Percentiles rank a stretch among this genome's conserved stretches.
Evolutionary conservation across 2,888 invertebrate species (phyloP).

Genomic region (Eupelmus urozonus): DNA sequence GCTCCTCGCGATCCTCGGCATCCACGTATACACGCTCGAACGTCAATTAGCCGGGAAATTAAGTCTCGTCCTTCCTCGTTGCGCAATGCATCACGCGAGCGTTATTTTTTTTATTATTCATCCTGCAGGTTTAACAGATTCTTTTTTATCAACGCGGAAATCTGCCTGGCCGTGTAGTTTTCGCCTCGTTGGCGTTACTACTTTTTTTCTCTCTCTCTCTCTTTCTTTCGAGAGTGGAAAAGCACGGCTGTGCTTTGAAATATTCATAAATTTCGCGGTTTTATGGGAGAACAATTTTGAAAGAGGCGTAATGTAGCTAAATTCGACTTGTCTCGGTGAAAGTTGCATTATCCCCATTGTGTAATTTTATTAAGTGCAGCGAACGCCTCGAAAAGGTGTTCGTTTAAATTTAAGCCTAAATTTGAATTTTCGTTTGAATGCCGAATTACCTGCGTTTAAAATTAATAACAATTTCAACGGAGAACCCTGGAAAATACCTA

Average conservation of each 20-base stretch:
- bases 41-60: slow-evolving; percentile 48
- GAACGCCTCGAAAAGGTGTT: neutral
- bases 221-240: too few relatives aligned
- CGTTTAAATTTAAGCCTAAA: too few relatives aligned
- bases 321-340: too few relatives aligned
- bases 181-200: neutral
- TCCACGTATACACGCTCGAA: slow-evolving; percentile 7
- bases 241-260: neutral
- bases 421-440: too few relatives aligned
- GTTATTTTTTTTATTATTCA: neutral
- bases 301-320: too few relatives aligned
- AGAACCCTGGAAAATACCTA: too few relatives aligned
- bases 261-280: slow-evolving; percentile 26
- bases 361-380: slow-evolving; percentile 10
- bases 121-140: neutral
- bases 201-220: neutral
- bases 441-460: too few relatives aligned
- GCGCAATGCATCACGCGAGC: slow-evolving; percentile 45
- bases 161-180: neutral
- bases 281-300: slow-evolving; percentile 30
- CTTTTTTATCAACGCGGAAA: neutral
- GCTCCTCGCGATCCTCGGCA: slow-evolving; percentile 1
- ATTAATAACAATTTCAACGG: too few relatives aligned
- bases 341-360: neutral
- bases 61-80: slow-evolving; percentile 45